Percentiles rank a stretch among this genome's conserved stretches.
Evolutionary conservation across 2,888 invertebrate species (phyloP).

Genomic region (Ferdinandea cuprea): DNA sequence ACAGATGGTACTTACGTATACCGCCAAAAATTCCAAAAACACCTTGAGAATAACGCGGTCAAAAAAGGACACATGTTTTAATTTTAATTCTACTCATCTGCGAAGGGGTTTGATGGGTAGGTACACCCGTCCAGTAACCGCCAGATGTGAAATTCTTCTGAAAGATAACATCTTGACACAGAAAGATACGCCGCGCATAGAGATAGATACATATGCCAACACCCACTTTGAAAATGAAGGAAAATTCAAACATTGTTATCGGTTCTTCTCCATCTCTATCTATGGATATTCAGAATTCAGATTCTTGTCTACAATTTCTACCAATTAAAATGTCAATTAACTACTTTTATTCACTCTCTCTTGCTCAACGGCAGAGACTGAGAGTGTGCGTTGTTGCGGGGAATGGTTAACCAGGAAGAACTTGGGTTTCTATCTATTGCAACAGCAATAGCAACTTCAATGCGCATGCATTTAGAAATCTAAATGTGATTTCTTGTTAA

Average conservation of each 20-base stretch:
- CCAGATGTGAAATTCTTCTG: conserved; percentile 34
- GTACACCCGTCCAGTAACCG: neutral
- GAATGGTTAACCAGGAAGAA: conserved; percentile 18
- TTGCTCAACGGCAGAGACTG: neutral
- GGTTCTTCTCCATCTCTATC: neutral
- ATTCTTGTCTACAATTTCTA: conserved; percentile 29
- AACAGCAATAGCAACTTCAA: too few species aligned
- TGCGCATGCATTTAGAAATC: conserved; percentile 2
- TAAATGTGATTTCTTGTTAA: conserved; percentile 23
- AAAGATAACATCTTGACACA: conserved; percentile 38
- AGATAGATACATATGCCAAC: conserved; percentile 2
- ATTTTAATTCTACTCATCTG: neutral
- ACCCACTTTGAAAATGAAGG: conserved; percentile 13
- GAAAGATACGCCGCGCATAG: conserved; percentile 21
- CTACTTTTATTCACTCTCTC: neutral
- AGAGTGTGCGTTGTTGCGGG: too few species aligned
- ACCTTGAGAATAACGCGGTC: conserved; percentile 44
- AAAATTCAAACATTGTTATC: conserved; percentile 4
- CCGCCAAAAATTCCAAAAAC: conserved; percentile 1
- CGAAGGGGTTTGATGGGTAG: conserved; percentile 13
- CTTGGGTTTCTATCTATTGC: too few species aligned
- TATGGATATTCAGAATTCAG: conserved; percentile 4
- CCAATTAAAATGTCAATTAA: conserved; percentile 51
- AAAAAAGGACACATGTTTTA: conserved; percentile 47
- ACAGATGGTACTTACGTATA: conserved; percentile 38